Evolutionary conservation across 2,113 vertebrate genomes (phyloP).

Genomic region (Aptenodytes patagonicus): DNA sequence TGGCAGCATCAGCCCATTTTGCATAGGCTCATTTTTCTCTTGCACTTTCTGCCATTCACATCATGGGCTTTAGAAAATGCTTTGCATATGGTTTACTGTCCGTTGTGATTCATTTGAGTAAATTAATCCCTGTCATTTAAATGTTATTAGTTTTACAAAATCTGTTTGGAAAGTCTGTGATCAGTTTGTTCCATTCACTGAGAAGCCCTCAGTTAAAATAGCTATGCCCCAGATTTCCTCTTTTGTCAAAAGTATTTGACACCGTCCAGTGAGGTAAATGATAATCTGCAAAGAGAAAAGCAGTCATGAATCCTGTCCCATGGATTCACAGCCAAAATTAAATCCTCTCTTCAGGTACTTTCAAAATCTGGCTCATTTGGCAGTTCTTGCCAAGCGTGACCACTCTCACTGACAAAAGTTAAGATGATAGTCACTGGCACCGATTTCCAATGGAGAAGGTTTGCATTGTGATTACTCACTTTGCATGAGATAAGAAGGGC

Average conservation of each 20-base stretch:
- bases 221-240: not conserved
- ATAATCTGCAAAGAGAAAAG: not conserved
- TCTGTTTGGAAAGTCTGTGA: not conserved
- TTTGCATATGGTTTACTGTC: constrained; percentile 26
- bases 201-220: not conserved
- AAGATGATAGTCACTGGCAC: rapidly evolving
- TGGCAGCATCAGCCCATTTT: constrained; percentile 38
- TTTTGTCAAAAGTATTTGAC: not conserved
- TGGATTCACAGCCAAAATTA: not conserved
- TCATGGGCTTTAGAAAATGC: not conserved
- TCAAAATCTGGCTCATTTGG: not conserved
- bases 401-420: not conserved
- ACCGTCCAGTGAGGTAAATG: not conserved
- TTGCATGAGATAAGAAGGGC: not conserved
- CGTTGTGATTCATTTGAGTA: constrained; percentile 21
- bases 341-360: not conserved
- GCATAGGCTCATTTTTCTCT: not conserved
- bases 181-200: not conserved
- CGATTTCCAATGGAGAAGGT: not conserved
- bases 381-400: not conserved
- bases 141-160: not conserved
- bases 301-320: not conserved
- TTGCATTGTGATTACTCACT: not conserved
- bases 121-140: constrained; percentile 14
- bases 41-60: not conserved